Evolutionary conservation across 2,797 vertebrate genomes (phyloP).

Genomic region (Lepilemur septentrionalis): DNA sequence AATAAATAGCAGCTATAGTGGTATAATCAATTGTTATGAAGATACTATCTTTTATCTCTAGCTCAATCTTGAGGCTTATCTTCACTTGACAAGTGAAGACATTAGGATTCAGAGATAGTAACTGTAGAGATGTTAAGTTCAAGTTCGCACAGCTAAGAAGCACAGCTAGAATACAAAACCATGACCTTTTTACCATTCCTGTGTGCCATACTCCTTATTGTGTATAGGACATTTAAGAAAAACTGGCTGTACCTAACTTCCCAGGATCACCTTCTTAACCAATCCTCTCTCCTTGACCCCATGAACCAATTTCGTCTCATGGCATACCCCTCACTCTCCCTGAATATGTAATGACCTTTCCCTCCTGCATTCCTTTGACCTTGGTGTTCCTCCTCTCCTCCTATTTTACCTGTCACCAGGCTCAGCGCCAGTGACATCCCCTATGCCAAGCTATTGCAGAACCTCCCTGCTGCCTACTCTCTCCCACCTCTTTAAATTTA

Average conservation of each 20-base stretch:
- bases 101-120: background rate
- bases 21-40: background rate
- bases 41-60: background rate
- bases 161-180: background rate
- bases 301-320: background rate
- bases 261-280: background rate
- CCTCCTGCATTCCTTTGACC: background rate
- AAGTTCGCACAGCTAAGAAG: background rate
- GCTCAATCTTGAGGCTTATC: background rate
- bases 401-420: background rate
- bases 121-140: background rate
- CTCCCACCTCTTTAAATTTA: background rate
- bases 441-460: background rate
- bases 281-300: background rate
- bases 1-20: background rate
- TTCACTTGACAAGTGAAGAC: background rate
- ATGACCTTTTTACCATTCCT: background rate
- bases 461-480: background rate
- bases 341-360: background rate
- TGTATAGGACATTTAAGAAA: background rate
- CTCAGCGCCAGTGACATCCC: background rate
- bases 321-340: background rate
- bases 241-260: background rate
- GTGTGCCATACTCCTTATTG: too few species aligned
- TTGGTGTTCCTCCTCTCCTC: background rate